Evolutionary conservation across 2,113 vertebrate genomes (phyloP).

Genomic region (Bos taurus): ARS-UCD2.0 NC_037331.1:7158501-7159000

Average conservation of each 20-base stretch:
- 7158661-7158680: not conserved
- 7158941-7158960: not conserved
- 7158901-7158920: no score
- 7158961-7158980: not conserved
- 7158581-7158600: not conserved
- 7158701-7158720: not conserved
- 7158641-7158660: not conserved
- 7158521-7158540: not conserved
- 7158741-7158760: not conserved
- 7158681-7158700: not conserved
- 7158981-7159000: not conserved
- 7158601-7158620: not conserved
- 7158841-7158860: no score
- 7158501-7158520: not conserved
- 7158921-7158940: not conserved
- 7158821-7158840: not conserved
- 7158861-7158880: fast-evolving
- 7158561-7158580: not conserved
- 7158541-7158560: not conserved
- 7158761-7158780: not conserved
- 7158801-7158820: not conserved
- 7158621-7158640: not conserved
- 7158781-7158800: not conserved
- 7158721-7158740: not conserved
- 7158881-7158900: fast-evolving